phyloP scores from a whole-genome alignment of 1,140 invertebrate species.

The Eumeta japonica region DNA sequence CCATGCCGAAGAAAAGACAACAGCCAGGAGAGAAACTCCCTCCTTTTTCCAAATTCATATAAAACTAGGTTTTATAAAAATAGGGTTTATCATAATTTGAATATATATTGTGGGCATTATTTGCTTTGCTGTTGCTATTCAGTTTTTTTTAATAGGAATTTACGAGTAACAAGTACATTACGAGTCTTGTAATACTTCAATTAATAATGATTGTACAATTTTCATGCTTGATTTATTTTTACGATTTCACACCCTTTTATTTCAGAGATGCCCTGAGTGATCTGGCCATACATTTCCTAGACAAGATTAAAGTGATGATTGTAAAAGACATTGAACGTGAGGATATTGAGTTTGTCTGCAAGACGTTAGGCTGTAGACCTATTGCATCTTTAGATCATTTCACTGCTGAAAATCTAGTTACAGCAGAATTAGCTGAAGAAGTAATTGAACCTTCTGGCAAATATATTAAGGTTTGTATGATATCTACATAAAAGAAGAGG shows the following conservation, averaged over 20 bases:
- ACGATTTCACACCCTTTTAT: conserved; percentile 5
- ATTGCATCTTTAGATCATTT: conserved; percentile 99
- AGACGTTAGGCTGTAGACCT: conserved; percentile 90
- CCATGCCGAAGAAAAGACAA: too few species aligned
- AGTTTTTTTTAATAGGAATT: too few species aligned
- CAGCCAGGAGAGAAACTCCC: too few species aligned
- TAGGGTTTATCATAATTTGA: too few species aligned
- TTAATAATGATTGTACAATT: too few species aligned
- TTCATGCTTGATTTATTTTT: conserved; percentile 8
- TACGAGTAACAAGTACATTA: too few species aligned
- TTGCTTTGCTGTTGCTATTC: too few species aligned
- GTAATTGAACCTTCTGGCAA: conserved; percentile 85
- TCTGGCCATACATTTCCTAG: conserved; percentile 95
- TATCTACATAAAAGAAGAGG: conserved; percentile 5
- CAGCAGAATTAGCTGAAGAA: conserved; percentile 94
- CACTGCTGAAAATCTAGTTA: conserved; percentile 83
- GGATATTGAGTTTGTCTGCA: conserved; percentile 96
- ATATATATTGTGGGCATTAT: too few species aligned
- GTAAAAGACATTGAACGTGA: conserved; percentile 97
- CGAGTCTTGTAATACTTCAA: too few species aligned
- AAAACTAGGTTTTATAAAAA: too few species aligned
- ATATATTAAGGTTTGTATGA: conserved; percentile 79
- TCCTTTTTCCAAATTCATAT: too few species aligned
- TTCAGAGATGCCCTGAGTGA: conserved; percentile 92
- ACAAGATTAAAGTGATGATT: conserved; percentile 99